Base-by-base conservation (phyloP, 2,113 vertebrate genomes). In the Seriola rivoliana region DNA sequence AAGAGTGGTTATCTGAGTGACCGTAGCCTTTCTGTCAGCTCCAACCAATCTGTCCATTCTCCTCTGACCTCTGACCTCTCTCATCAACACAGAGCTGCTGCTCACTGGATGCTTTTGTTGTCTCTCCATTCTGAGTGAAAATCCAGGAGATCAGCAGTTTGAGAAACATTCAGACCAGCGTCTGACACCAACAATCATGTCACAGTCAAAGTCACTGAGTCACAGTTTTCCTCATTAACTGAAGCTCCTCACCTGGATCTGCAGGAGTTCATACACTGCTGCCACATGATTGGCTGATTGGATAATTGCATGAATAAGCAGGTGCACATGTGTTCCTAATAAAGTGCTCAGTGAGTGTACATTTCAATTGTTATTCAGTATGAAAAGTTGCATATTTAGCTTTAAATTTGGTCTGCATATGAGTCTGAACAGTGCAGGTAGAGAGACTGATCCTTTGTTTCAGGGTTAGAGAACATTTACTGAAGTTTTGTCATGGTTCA, bases 311-410 rank as follows among this genome's bases (percentile, higher is more conserved):
- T 57, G 4, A 57, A 57, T 57, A 25, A 57, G 10, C 3, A 57
- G 21, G 4, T 57, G 54, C 11, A 57, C 54, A 25, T n/a, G 21
- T 23, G 54, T 55, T 23, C 52, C 23, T 14, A 29, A 58, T 29
- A 16, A 29, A 58, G 3, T 12, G 10, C 54, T 55, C 1, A 4
- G 19, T 23, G 3, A 23, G 8, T 55, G 4, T 78, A 19, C 4
- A 54, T 32, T 42, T 52, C 2, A 23, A 21, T 36, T 12, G 12
- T 25, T 19, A 72, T 46, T 48, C 60, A 38, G 0, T 16, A 13
- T 57, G 48, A 65, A 72, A 73, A 66, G 69, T 80, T 80, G 70
- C 78, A 80, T 80, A 80, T 58, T 58, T 58, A 80, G 62, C 60
- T 71, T 55, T 44, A 57, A 32, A 25, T 46, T 2, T 19, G 19